Base-by-base conservation (phyloP, 2,113 vertebrate genomes). In the Phylloscopus trochiloides region DNA sequence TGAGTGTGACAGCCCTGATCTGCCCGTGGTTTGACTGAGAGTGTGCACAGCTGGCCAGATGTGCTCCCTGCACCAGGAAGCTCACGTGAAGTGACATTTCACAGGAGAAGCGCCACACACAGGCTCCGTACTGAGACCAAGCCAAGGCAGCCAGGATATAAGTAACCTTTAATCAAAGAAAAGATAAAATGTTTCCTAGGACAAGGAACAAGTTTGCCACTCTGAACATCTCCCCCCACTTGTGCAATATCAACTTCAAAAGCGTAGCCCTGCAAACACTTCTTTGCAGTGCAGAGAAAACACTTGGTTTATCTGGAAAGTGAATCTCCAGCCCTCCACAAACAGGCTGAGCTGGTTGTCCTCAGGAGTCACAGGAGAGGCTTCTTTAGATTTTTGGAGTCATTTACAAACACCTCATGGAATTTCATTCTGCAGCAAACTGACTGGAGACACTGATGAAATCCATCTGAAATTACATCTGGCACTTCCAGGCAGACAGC, bases 341-440 rank as follows among this genome's bases (percentile, higher is more conserved):
- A 57, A 40, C 43, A 42, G 8, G 72, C 71, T 40, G 74, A 93
- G 66, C 78, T 45, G 52, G 43, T 55, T 1, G 1, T 43, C 61
- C 34, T 67, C 70, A 21, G 38, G 43, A 85, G 47, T 16, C 43
- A 55, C 1, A 3, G 48, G 19, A 83, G 62, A 96, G 45, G 25
- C 31, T 82, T 52, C 26, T 88, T 88, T 55, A n/a, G 32, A 40
- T 61, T 42, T 70, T 85, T 21, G 24, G 58, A 90, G 87, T 90
- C 66, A 85, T 79, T 75, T 75, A 79, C 90, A 90, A 86, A 70
- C 50, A 90, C 58, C 68, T 55, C 32, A 3, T 86, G 48, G 91
- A 89, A 95, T 80, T 86, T 71, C 67, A 81, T 88, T 90, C 93
- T 55, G 88, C 92, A 50, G 40, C 90, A 68, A 92, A 92, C 54